A percentile compares a stretch with the other conserved stretches of the same genome.
phyloP scores from a whole-genome alignment of 2,797 vertebrate genomes.

The Aselliscus stoliczkanus region DNA sequence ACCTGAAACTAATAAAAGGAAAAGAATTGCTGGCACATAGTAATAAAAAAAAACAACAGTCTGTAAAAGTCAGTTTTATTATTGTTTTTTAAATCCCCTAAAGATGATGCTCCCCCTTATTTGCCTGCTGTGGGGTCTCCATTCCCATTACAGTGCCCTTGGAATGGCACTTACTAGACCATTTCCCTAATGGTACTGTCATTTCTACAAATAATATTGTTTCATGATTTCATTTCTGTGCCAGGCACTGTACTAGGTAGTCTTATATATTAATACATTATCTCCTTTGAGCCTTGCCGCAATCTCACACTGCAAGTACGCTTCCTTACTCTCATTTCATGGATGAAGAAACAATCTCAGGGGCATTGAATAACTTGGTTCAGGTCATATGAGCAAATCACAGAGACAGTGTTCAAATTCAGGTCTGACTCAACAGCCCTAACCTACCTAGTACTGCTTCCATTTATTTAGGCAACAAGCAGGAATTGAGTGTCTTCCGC shows the following conservation, averaged over 20 bases:
- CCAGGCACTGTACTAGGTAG: not conserved
- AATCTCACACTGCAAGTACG: not conserved
- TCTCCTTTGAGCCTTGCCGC: not conserved
- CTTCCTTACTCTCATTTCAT: not conserved
- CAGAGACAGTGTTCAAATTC: not conserved
- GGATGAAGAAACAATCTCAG: not conserved
- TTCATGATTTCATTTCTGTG: not conserved
- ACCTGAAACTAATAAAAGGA: too few relatives aligned
- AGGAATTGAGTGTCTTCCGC: not conserved
- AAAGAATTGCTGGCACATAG: not conserved
- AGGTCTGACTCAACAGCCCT: not conserved
- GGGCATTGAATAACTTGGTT: not conserved
- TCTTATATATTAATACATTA: not conserved
- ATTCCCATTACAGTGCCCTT: not conserved
- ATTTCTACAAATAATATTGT: not conserved
- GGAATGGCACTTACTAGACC: not conserved
- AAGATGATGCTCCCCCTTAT: not conserved
- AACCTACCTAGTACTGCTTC: not conserved
- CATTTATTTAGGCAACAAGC: not conserved
- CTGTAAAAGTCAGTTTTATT: conserved; percentile 5
- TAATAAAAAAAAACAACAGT: not conserved
- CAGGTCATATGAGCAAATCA: not conserved
- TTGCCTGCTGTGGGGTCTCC: not conserved
- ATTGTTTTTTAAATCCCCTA: not conserved
- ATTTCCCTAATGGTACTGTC: not conserved